Conservation (phyloP, 2,797 vertebrate genomes). For the Rhinatrema bivittatum region DNA sequence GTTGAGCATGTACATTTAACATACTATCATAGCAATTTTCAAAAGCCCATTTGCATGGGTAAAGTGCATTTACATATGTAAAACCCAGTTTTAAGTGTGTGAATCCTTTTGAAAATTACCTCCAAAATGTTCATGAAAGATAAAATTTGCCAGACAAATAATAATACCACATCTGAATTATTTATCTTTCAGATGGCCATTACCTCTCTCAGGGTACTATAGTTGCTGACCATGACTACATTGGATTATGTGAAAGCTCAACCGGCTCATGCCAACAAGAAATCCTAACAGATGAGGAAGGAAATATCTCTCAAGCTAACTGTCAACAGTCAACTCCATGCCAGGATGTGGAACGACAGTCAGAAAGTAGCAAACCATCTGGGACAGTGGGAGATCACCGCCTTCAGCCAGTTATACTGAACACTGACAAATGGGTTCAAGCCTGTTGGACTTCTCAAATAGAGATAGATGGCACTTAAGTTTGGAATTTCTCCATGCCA, state of each 20-base stretch:
- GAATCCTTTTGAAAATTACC: no score
- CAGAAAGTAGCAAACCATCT: conserved; percentile 19
- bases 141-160: no score
- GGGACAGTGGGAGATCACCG: conserved; percentile 19
- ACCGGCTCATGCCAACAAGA: conserved; percentile 22
- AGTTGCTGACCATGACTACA: conserved; percentile 50
- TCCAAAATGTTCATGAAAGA: no score
- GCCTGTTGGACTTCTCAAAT: conserved; percentile 31
- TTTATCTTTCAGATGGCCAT: conserved; percentile 37
- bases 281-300: conserved; percentile 14
- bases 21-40: no score
- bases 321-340: conserved; percentile 5
- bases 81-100: no score
- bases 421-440: conserved; percentile 26
- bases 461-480: conserved; percentile 32
- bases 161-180: no score
- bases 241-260: conserved; percentile 32
- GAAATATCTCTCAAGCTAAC: conserved; percentile 5
- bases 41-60: no score
- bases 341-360: conserved; percentile 27
- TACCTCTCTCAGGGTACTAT: conserved; percentile 32
- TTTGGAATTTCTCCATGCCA: conserved; percentile 13
- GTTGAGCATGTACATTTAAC: no score
- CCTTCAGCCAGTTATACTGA: not conserved
- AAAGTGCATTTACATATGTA: no score